phyloP scores from a whole-genome alignment of 2,113 vertebrate genomes.

The Xenotilapia flavipinnis region DNA sequence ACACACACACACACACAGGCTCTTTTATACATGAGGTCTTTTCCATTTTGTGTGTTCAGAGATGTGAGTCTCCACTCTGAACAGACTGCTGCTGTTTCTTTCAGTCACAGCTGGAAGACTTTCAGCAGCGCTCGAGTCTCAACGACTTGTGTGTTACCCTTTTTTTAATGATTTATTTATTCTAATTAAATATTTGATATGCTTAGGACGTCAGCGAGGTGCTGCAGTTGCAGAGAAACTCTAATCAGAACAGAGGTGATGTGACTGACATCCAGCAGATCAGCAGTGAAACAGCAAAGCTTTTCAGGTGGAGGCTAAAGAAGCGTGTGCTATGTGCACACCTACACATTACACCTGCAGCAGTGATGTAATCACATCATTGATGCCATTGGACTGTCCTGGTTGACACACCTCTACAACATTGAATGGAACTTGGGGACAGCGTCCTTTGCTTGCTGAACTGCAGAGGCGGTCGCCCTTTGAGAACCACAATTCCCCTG shows the following conservation, averaged over 20 bases:
- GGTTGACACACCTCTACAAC: background rate
- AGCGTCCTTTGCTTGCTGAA: fast-evolving
- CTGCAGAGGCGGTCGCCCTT: background rate
- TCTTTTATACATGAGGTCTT: background rate
- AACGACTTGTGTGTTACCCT: background rate
- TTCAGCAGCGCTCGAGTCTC: background rate
- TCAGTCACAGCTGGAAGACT: background rate
- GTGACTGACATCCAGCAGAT: background rate
- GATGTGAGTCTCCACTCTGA: conserved; percentile 14
- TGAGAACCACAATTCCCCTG: background rate
- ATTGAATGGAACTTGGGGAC: background rate
- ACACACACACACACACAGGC: conserved; percentile 2
- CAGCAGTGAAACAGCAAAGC: background rate
- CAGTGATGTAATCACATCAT: background rate
- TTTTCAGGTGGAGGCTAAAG: background rate
- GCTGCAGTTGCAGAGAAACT: background rate
- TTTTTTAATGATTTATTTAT: background rate
- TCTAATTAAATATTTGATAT: background rate
- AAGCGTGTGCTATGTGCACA: background rate
- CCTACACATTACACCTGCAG: background rate
- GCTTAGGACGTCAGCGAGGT: fast-evolving
- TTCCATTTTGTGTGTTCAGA: conserved; percentile 1
- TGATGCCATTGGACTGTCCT: background rate
- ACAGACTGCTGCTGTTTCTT: conserved; percentile 21
- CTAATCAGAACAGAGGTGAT: background rate